A percentile compares a stretch with the other conserved stretches of the same genome.
phyloP scores from a whole-genome alignment of 2,888 invertebrate species.

The Endotricha flammealis region DNA sequence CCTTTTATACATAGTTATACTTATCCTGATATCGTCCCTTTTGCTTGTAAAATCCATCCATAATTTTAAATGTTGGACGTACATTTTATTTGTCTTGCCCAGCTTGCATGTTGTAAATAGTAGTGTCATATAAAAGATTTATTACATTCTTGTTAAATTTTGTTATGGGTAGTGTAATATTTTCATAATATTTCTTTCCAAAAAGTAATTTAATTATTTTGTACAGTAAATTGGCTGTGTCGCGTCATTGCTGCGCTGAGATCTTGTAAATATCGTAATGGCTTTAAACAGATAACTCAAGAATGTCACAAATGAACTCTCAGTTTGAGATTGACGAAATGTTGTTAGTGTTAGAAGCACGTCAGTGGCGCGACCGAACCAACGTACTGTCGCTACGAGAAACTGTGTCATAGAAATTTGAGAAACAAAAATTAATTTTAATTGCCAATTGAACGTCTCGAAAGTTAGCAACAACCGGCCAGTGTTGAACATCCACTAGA shows the following conservation, averaged over 20 bases:
- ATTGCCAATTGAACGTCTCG: slow-evolving; percentile 55
- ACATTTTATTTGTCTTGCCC: slow-evolving; percentile 67
- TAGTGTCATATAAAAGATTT: slow-evolving; percentile 55
- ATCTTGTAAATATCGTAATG: slow-evolving; percentile 45
- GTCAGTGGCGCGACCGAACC: slow-evolving; percentile 34
- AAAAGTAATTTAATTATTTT: slow-evolving; percentile 35
- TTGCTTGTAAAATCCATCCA: slow-evolving; percentile 70
- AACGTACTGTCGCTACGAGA: slow-evolving; percentile 13
- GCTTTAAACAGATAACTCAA: slow-evolving; percentile 40
- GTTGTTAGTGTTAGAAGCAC: slow-evolving; percentile 34
- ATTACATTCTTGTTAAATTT: slow-evolving; percentile 68
- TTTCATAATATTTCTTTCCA: slow-evolving; percentile 42
- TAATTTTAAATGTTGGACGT: slow-evolving; percentile 57
- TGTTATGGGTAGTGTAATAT: slow-evolving; percentile 67
- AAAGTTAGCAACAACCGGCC: slow-evolving; percentile 67
- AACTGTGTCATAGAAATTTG: slow-evolving; percentile 46
- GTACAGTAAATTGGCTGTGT: slow-evolving; percentile 34
- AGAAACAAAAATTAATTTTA: slow-evolving; percentile 51
- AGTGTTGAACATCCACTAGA: slow-evolving; percentile 72
- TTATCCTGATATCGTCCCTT: slow-evolving; percentile 56
- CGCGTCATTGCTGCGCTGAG: slow-evolving; percentile 37
- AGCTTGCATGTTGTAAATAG: slow-evolving; percentile 70
- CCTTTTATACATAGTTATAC: slow-evolving; percentile 34
- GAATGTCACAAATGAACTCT: slow-evolving; percentile 52
- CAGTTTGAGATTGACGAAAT: slow-evolving; percentile 31